Percentiles rank a stretch among this genome's conserved stretches.
phyloP scores from a whole-genome alignment of 2,888 invertebrate species.

The Scaptomyza flava region DNA sequence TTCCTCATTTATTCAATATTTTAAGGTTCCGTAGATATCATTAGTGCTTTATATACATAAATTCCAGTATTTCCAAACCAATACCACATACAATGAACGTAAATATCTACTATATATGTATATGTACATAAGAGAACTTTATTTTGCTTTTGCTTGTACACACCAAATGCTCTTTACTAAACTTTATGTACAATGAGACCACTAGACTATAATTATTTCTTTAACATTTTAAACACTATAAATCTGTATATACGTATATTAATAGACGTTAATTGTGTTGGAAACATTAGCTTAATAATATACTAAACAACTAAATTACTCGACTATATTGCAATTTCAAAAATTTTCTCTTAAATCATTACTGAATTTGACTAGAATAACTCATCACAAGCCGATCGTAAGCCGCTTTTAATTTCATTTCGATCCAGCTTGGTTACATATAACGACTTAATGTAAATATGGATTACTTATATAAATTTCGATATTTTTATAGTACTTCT shows the following conservation, averaged over 20 bases:
- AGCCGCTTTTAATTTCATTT: background rate
- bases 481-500: background rate
- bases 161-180: constrained; percentile 72
- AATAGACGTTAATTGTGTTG: constrained; percentile 38
- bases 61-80: constrained; percentile 27
- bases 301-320: constrained; percentile 56
- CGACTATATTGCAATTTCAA: constrained; percentile 66
- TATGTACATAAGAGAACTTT: constrained; percentile 42
- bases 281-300: constrained; percentile 54
- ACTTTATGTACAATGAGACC: constrained; percentile 59
- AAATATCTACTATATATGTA: constrained; percentile 1
- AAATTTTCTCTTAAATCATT: constrained; percentile 22
- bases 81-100: constrained; percentile 17
- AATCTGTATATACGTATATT: constrained; percentile 18
- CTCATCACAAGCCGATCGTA: constrained; percentile 34
- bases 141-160: constrained; percentile 59
- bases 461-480: background rate
- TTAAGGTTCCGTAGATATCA: constrained; percentile 34
- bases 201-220: constrained; percentile 36
- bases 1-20: constrained; percentile 56
- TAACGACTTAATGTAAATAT: background rate
- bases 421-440: background rate
- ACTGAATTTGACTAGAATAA: constrained; percentile 64
- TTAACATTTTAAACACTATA: constrained; percentile 26
- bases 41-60: constrained; percentile 39